phyloP scores from a whole-genome alignment of 1,140 invertebrate genomes.

The Lordiphosa mommai region DNA sequence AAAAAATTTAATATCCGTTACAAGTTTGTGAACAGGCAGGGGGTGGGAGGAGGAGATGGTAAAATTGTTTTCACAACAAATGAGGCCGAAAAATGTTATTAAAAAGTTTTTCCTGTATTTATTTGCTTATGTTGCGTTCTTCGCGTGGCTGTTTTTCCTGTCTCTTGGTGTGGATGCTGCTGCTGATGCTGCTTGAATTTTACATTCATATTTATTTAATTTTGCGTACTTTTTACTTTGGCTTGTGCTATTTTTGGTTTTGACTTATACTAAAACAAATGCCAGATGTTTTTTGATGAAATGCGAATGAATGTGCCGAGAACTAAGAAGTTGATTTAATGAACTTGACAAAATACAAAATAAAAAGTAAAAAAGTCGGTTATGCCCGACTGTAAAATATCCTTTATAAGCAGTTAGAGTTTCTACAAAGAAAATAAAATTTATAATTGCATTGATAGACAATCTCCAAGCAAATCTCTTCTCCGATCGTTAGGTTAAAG shows the following conservation, averaged over 20 bases:
- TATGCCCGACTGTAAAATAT: too few species aligned
- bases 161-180: conserved; percentile 19
- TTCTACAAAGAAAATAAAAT: too few species aligned
- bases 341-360: conserved; percentile 48
- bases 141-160: background rate
- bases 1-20: conserved; percentile 76
- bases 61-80: conserved; percentile 76
- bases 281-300: conserved; percentile 18
- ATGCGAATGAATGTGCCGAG: background rate
- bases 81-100: conserved; percentile 77
- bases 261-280: conserved; percentile 44
- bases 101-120: conserved; percentile 73
- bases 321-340: conserved; percentile 36
- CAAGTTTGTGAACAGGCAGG: conserved; percentile 24
- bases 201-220: conserved; percentile 75
- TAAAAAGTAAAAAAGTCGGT: too few species aligned
- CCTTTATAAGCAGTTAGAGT: too few species aligned
- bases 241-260: conserved; percentile 51
- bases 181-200: conserved; percentile 37
- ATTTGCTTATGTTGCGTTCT: conserved; percentile 40
- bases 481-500: too few species aligned
- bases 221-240: conserved; percentile 65
- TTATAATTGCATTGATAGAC: too few species aligned
- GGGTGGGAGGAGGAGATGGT: conserved; percentile 5
- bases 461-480: too few species aligned